Evolutionary conservation across 1,140 invertebrate species (phyloP).

Genomic region (Argopecten irradians): DNA sequence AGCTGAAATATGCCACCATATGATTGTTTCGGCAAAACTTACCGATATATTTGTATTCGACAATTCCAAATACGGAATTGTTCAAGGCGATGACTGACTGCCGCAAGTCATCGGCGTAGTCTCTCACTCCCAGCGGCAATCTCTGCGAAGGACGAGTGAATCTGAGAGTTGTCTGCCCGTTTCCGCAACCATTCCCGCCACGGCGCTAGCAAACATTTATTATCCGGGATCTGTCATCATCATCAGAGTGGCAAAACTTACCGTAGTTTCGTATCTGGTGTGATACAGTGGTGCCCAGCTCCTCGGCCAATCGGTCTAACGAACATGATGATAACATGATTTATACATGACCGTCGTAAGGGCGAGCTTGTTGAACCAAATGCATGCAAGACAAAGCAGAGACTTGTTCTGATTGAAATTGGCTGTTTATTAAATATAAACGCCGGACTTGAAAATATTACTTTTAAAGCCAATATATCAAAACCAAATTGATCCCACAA

Average conservation of each 20-base stretch:
- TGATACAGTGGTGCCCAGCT: constrained; percentile 24
- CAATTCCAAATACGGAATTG: neutral
- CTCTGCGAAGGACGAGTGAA: constrained; percentile 69
- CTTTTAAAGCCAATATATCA: too few species aligned
- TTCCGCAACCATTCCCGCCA: constrained; percentile 69
- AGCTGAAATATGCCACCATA: too few species aligned
- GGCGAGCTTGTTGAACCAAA: too few species aligned
- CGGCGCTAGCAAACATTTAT: constrained; percentile 64
- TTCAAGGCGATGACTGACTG: neutral
- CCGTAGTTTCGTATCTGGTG: constrained; percentile 29
- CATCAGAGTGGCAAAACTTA: neutral
- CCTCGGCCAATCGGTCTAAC: neutral
- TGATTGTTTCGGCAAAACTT: neutral
- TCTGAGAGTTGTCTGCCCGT: constrained; percentile 71
- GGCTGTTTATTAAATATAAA: too few species aligned
- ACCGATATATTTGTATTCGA: neutral
- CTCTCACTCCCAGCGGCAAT: constrained; percentile 71
- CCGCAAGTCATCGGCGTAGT: constrained; percentile 38
- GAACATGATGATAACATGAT: neutral
- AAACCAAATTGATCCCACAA: too few species aligned
- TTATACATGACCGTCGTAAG: too few species aligned
- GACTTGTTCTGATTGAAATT: too few species aligned
- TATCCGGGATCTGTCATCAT: constrained; percentile 31
- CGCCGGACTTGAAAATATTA: too few species aligned
- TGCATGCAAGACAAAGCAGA: too few species aligned